Evolutionary conservation across 2,113 vertebrate species (phyloP).

Genomic region (Guaruba guarouba): DNA sequence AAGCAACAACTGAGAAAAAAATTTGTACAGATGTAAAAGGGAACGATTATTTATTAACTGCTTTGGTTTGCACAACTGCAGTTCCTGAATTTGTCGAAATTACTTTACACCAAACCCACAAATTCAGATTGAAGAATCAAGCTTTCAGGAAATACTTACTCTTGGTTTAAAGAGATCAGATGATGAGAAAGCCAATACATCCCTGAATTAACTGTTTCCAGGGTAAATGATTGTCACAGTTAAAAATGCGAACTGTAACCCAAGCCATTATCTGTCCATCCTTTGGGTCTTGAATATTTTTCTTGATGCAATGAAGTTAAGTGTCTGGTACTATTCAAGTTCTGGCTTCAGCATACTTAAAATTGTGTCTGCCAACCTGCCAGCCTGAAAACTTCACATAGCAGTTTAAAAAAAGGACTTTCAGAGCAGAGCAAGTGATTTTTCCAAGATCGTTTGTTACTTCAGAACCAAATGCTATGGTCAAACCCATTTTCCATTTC

Average conservation of each 20-base stretch:
- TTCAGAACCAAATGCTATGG: background rate
- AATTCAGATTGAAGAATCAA: background rate
- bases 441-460: background rate
- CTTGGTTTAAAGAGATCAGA: background rate
- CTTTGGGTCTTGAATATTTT: background rate
- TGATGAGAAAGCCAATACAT: background rate
- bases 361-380: background rate
- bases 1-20: background rate
- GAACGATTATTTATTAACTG: background rate
- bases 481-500: background rate
- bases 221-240: background rate
- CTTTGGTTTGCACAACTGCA: background rate
- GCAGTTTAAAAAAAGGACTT: background rate
- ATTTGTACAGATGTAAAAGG: fast-evolving
- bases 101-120: background rate
- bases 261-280: background rate
- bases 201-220: background rate
- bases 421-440: background rate
- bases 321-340: background rate
- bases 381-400: background rate
- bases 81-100: background rate
- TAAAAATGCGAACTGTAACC: background rate
- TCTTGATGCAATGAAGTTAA: background rate
- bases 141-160: background rate
- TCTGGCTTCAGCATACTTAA: background rate